A percentile compares a stretch with the other conserved stretches of the same genome.
phyloP scores from a whole-genome alignment of 2,888 invertebrate genomes.

The Eristalis pertinax region DNA sequence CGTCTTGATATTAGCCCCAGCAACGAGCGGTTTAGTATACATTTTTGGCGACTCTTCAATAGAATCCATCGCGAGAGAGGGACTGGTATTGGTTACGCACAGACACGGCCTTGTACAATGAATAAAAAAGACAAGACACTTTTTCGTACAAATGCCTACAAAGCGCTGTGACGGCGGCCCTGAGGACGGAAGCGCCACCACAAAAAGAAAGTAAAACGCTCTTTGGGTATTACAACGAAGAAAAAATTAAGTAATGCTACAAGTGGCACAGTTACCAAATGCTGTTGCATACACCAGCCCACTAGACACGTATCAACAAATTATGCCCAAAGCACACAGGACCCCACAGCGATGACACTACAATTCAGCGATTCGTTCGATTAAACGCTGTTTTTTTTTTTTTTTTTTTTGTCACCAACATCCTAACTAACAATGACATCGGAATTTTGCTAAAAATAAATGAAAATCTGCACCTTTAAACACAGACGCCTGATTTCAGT shows the following conservation, averaged over 20 bases:
- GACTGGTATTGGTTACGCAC: constrained; percentile 35
- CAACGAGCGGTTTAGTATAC: constrained; percentile 12
- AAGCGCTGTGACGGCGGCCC: constrained; percentile 37
- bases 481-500: constrained; percentile 60
- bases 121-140: constrained; percentile 29
- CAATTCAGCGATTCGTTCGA: neutral
- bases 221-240: constrained; percentile 28
- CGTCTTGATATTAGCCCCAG: constrained; percentile 12
- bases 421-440: constrained; percentile 32
- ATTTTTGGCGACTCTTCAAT: constrained; percentile 34
- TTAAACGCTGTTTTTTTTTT: too few species aligned
- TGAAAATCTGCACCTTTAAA: constrained; percentile 33
- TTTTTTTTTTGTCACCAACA: neutral
- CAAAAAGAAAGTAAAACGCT: constrained; percentile 67
- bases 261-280: constrained; percentile 68
- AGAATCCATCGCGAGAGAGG: constrained; percentile 20
- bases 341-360: neutral
- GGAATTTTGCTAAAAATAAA: constrained; percentile 41
- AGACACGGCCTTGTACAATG: constrained; percentile 43
- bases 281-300: constrained; percentile 42
- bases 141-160: constrained; percentile 41
- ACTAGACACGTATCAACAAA: neutral
- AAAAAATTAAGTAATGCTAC: constrained; percentile 68
- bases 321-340: neutral
- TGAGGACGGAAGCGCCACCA: constrained; percentile 51